phyloP scores from a whole-genome alignment of 2,797 vertebrate species.

The Rachycentron canadum region DNA sequence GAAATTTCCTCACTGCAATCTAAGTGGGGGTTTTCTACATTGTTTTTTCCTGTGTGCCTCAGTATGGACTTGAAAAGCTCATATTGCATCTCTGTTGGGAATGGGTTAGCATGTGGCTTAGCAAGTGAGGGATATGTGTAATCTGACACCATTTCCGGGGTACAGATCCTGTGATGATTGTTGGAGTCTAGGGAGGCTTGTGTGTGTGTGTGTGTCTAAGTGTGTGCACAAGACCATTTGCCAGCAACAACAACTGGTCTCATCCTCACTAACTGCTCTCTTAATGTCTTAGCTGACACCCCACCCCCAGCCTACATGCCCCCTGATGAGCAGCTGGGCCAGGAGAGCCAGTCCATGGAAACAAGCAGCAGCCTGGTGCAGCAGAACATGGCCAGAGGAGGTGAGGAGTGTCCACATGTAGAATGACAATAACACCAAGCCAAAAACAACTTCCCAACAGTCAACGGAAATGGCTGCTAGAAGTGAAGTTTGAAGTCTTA shows the following conservation, averaged over 20 bases:
- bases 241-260: conserved; percentile 78
- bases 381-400: conserved; percentile 84
- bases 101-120: conserved; percentile 72
- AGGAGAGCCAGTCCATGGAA: conserved; percentile 98
- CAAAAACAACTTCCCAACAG: neutral
- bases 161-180: conserved; percentile 69
- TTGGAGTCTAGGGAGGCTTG: conserved; percentile 36
- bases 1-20: conserved; percentile 6
- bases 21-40: conserved; percentile 15
- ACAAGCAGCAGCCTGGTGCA: conserved; percentile 84
- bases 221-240: conserved; percentile 65
- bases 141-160: conserved; percentile 81
- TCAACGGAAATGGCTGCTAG: neutral
- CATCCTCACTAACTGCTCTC: conserved; percentile 72
- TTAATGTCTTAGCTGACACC: conserved; percentile 92
- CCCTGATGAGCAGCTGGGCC: conserved; percentile 96
- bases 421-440: neutral
- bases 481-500: neutral
- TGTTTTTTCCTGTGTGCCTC: conserved; percentile 37
- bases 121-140: conserved; percentile 75
- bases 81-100: conserved; percentile 71
- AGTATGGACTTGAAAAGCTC: conserved; percentile 56
- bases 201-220: conserved; percentile 26
- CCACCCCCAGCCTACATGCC: conserved; percentile 99
- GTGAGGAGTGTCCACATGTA: conserved; percentile 62